These are phyloP conservation scores for Geophilus truncorum DNA, from an alignment of 2,888 invertebrate species.

Conservation along the genomic window DNA sequence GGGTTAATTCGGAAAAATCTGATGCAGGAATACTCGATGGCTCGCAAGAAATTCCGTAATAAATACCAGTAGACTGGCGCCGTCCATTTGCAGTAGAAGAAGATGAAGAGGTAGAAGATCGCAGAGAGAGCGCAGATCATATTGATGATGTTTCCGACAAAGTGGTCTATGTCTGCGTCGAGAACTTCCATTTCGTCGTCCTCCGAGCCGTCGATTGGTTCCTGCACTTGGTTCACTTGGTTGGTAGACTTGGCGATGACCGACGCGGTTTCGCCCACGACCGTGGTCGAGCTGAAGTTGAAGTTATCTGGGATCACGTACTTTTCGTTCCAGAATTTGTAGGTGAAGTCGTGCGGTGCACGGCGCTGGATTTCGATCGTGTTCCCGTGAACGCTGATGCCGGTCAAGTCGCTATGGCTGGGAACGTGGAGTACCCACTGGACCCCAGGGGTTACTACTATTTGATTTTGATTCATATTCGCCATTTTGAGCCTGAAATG, in stretches of 20 bases:
- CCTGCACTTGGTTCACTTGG: background rate
- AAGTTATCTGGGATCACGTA: background rate
- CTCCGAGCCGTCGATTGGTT: background rate
- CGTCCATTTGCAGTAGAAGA: background rate
- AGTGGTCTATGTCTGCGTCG: background rate
- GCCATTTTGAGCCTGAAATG: background rate
- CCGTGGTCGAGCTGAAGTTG: background rate
- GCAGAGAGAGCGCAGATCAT: background rate
- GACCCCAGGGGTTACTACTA: background rate
- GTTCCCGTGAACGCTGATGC: background rate
- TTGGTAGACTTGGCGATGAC: background rate
- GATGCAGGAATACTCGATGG: background rate
- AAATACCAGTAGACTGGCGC: background rate
- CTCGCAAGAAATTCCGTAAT: background rate
- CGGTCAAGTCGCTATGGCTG: background rate
- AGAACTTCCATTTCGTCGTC: background rate
- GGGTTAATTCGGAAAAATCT: background rate
- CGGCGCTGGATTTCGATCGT: background rate
- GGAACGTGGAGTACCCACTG: background rate
- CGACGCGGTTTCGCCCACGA: background rate
- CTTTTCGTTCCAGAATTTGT: background rate
- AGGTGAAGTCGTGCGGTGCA: background rate
- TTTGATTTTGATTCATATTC: background rate
- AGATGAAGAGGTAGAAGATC: background rate
- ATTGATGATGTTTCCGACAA: background rate